Evolutionary conservation across 2,888 invertebrate genomes (phyloP), one percentile per base, ranked within the genome.

Genomic region (Ectropis crepuscularia): DNA sequence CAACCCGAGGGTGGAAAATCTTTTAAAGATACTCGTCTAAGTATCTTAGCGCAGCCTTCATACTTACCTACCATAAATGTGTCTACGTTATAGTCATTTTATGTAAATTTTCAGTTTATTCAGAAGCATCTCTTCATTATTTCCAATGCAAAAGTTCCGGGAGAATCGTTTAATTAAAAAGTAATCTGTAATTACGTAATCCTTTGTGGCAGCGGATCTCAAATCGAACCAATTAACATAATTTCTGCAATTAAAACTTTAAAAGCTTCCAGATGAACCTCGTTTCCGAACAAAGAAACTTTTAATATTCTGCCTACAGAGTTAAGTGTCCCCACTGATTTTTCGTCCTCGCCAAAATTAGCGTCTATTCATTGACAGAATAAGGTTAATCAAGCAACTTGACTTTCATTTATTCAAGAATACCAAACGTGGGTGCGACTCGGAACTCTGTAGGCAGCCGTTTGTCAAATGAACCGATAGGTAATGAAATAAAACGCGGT

Each of bases 301-400:
- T 50, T 69, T 61, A 57, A 63, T 55, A 55, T 51, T 59, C 68
- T 79, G 82, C 78, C 80, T 78, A 85, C 88, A 89, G 89, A 90
- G 90, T 85, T 83, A 81, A 73, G 75, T 79, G 74, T 76, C 73
- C 80, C 83, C 68, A 76, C 72, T 68, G 70, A 66, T 71, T 74
- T 69, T 65, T 67, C 67, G 71, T 70, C 65, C 68, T 69, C 68
- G 70, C 74, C 66, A 73, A 70, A 72, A 74, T 65, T 73, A 74
- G 66, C 72, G 53, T 61, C 58, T 69, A 78, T 73, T 72, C 71
- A 79, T 78, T 74, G 68, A 74, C 67, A 70, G 69, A 77, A 76
- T 83, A 88, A 90, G 91, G 90, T 82, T 80, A 84, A 91, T 88
- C 92, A 92, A 92, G 92, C 92, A 92, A 92, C 90, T 82, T 72